Conservation (phyloP, 2,888 invertebrate species). For the Epistrophe eligans region DNA sequence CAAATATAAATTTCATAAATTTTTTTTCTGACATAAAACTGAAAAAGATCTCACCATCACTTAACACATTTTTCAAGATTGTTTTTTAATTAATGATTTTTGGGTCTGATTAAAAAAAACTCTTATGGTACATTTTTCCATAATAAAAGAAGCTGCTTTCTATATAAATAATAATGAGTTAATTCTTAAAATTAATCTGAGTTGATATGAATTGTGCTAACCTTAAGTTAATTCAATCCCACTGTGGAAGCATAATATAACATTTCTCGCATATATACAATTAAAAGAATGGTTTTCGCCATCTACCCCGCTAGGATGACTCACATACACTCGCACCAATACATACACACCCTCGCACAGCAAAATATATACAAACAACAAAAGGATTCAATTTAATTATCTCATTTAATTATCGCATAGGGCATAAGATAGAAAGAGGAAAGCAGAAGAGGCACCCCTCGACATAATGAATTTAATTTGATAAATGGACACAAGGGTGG, state of each 20-base stretch:
- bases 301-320: too few relatives aligned
- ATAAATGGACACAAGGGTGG: constrained; percentile 78
- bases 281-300: constrained; percentile 67
- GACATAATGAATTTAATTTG: constrained; percentile 79
- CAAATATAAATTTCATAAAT: too few relatives aligned
- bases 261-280: constrained; percentile 59
- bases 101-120: too few relatives aligned
- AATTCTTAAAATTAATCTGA: too few relatives aligned
- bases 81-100: too few relatives aligned
- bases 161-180: too few relatives aligned
- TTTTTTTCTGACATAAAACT: too few relatives aligned
- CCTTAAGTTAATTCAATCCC: background rate
- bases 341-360: background rate
- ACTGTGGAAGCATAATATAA: background rate
- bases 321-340: background rate
- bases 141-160: too few relatives aligned
- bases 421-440: constrained; percentile 42
- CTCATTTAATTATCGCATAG: constrained; percentile 78
- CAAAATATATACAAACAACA: constrained; percentile 62
- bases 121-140: too few relatives aligned
- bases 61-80: too few relatives aligned
- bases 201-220: too few relatives aligned
- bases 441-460: constrained; percentile 65
- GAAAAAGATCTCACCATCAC: too few relatives aligned
- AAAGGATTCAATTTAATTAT: constrained; percentile 79